Evolutionary conservation across 2,888 invertebrate genomes (phyloP).

Genomic region (Serrognathus titanus): DNA sequence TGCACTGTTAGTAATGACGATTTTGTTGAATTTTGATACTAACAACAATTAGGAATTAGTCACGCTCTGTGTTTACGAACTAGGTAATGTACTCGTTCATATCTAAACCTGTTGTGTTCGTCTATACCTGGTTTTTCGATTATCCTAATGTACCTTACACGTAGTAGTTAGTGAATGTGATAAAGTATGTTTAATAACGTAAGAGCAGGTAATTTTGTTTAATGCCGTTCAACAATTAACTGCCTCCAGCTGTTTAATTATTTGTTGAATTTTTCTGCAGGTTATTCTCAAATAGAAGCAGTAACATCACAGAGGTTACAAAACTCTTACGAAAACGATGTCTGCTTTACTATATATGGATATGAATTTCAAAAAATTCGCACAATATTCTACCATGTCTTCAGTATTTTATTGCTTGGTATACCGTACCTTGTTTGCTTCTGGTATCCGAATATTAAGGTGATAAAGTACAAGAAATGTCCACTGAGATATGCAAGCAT

Average conservation of each 20-base stretch:
- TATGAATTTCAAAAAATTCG: constrained; percentile 51
- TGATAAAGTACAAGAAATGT: constrained; percentile 55
- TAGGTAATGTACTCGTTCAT: no score
- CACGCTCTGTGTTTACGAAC: no score
- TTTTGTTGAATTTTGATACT: no score
- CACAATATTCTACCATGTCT: constrained; percentile 51
- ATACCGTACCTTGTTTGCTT: constrained; percentile 57
- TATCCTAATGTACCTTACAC: no score
- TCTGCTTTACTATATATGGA: constrained; percentile 51
- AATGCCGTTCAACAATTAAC: no score
- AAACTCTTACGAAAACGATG: constrained; percentile 47
- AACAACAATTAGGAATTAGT: no score
- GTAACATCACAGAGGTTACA: constrained; percentile 54
- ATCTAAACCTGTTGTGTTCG: no score
- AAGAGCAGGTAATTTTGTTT: no score
- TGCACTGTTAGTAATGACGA: no score
- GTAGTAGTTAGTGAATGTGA: no score
- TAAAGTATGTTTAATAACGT: no score
- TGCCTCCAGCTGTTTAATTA: neutral
- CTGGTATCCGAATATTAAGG: constrained; percentile 56
- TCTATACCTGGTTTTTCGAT: no score
- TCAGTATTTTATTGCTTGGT: constrained; percentile 53
- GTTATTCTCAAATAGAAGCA: constrained; percentile 58
- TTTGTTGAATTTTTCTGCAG: constrained; percentile 29
- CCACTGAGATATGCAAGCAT: constrained; percentile 55